A percentile compares a stretch with the other conserved stretches of the same genome.
Evolutionary conservation across 30 jellyfish, hydroid and myxozoan genomes (phyloP).

Genomic region (Clytia hemisphaerica): DNA sequence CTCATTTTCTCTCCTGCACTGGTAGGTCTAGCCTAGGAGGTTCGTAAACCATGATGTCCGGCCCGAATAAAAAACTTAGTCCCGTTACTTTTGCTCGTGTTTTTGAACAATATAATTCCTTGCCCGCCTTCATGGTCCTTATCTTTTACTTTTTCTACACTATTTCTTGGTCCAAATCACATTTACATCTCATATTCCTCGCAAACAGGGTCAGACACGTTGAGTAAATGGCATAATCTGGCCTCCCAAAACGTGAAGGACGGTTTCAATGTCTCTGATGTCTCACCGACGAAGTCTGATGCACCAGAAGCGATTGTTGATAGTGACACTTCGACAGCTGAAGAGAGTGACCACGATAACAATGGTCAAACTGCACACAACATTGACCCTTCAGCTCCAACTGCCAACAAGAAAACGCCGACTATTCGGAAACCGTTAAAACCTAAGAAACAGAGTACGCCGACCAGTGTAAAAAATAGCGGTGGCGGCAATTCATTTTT

Average conservation of each 20-base stretch:
- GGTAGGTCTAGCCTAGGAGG: too few species aligned
- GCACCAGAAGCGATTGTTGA: conserved; percentile 17
- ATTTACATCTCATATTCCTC: background rate
- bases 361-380: too few species aligned
- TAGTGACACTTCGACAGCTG: conserved; percentile 27
- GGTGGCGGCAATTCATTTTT: background rate
- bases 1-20: background rate
- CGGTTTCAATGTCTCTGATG: conserved; percentile 48
- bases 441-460: conserved; percentile 30
- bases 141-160: background rate
- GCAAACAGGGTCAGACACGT: conserved; percentile 66
- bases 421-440: conserved; percentile 16
- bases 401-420: conserved; percentile 12
- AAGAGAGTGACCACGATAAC: too few species aligned
- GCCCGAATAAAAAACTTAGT: too few species aligned
- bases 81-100: too few species aligned
- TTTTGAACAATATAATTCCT: too few species aligned
- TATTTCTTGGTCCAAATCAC: background rate
- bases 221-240: conserved; percentile 84
- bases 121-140: too few species aligned
- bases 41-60: too few species aligned
- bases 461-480: background rate
- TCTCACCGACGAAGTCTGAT: too few species aligned
- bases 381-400: too few species aligned
- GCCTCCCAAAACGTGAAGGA: conserved; percentile 80